Evolutionary conservation across 2,797 vertebrate genomes (phyloP).

Genomic region (Spatula versicolor): DNA sequence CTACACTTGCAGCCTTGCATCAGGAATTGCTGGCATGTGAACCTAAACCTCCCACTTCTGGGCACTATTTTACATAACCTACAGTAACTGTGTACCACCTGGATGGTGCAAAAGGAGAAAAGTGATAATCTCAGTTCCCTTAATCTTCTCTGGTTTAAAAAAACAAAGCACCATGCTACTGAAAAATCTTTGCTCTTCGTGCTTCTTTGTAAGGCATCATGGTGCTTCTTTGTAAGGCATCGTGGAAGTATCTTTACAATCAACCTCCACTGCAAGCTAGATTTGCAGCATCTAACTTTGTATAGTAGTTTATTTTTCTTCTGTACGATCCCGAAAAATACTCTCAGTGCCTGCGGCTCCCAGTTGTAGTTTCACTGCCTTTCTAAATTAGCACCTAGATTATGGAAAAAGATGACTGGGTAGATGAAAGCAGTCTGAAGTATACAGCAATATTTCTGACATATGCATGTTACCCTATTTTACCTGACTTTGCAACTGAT

Average conservation of each 20-base stretch:
- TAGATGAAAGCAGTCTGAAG: not conserved
- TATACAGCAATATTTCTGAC: not conserved
- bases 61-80: fast-evolving
- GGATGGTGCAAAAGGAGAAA: not conserved
- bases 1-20: not conserved
- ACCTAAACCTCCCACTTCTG: not conserved
- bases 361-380: not conserved
- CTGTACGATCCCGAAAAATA: not conserved
- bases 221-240: not conserved
- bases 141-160: not conserved
- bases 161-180: not conserved
- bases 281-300: not conserved
- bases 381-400: not conserved
- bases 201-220: not conserved
- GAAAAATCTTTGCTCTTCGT: not conserved
- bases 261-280: not conserved
- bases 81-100: fast-evolving
- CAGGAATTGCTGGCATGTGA: not conserved
- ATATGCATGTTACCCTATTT: not conserved
- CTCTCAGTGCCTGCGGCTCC: not conserved
- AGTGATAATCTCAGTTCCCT: fast-evolving
- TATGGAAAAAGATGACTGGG: not conserved
- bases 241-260: not conserved
- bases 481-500: not conserved
- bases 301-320: not conserved